These are phyloP conservation scores for Paratrypauchen microcephalus DNA, from an alignment of 2,797 vertebrate genomes.

Conservation along the genomic window DNA sequence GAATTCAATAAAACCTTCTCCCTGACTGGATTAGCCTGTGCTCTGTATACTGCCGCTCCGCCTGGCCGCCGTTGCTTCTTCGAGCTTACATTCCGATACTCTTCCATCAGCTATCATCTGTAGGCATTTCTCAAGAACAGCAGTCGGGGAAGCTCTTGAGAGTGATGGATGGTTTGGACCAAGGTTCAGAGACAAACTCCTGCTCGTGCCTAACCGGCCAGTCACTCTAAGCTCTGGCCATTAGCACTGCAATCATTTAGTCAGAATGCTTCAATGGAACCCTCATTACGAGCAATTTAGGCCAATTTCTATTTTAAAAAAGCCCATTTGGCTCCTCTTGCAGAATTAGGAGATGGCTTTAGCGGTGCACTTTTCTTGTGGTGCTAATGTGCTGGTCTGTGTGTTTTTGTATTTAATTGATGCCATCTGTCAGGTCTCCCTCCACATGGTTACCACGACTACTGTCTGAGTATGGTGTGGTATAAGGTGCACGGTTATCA, in stretches of 20 bases:
- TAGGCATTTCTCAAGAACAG: slow-evolving; percentile 68
- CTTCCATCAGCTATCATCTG: slow-evolving; percentile 67
- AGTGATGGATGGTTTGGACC: slow-evolving; percentile 52
- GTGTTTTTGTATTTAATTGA: slow-evolving; percentile 6
- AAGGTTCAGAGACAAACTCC: not conserved
- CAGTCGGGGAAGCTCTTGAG: slow-evolving; percentile 63
- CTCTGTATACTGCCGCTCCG: slow-evolving; percentile 57
- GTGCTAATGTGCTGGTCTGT: not conserved
- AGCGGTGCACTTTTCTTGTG: not conserved
- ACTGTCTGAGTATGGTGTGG: not conserved
- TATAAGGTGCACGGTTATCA: not conserved
- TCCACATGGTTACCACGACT: not conserved
- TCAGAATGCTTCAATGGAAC: not conserved
- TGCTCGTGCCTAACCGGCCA: slow-evolving; percentile 12
- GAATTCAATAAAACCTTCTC: slow-evolving; percentile 63
- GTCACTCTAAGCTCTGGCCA: not conserved
- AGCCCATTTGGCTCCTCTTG: slow-evolving; percentile 1
- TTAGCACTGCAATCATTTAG: slow-evolving; percentile 4
- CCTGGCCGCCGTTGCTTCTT: slow-evolving; percentile 41
- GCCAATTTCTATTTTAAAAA: not conserved
- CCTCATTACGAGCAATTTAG: not conserved
- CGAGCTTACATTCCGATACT: slow-evolving; percentile 61
- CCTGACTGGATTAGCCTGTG: slow-evolving; percentile 58
- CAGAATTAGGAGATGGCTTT: not conserved
- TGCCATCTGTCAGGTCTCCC: not conserved